Base-by-base conservation (phyloP, 1,140 invertebrate genomes). In the Asbolus verrucosus region DNA sequence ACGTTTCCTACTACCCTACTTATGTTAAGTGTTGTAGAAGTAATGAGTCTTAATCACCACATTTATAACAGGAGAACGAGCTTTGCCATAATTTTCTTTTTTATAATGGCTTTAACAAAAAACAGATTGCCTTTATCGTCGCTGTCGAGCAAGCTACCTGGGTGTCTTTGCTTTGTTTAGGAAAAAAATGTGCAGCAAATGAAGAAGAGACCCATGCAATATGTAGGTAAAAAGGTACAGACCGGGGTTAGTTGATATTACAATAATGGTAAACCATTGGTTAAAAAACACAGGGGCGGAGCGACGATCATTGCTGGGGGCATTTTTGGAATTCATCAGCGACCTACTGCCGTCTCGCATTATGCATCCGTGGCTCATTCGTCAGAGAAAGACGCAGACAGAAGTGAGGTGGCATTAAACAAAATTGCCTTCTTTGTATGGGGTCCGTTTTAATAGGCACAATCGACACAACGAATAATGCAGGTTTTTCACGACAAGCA, bases 401-500 rank as follows among this genome's bases (percentile, higher is more conserved):
- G 21, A 33, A 66, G 46, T 41, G 46, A 50, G 62, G 41, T 65
- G 50, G 71, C 60, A 19, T 65, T 31, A 63, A 43, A 72, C 33
- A 67, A 71, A 67, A 66, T 71, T 69, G 69, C 59, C 59, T 70
- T 76, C 76, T 76, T 75, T 77, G 76, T 77, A 77, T 77, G 76
- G 76, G 76, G 76, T 77, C 76, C 76, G 67, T 76, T 77, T 77
- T 77, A 77, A 77, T 77, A 74, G 74, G 41, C 67, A 67, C 76
- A 76, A 71, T 69, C 63, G 61, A 43, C 74, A 43, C 75, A 69
- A 59, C 38, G 65, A 72, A 66, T 59, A 31, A 13, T 66, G 24
- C 41, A 24, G 30, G 21, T 61, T 70, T 31, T 68, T 38, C 67
- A 11, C 16, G 36, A 16, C 36, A 59, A 30, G 30, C 60, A 36